Evolutionary conservation across 2,888 invertebrate species (phyloP), one percentile per base, ranked within the genome.

Genomic region (Athalia rosae): DNA sequence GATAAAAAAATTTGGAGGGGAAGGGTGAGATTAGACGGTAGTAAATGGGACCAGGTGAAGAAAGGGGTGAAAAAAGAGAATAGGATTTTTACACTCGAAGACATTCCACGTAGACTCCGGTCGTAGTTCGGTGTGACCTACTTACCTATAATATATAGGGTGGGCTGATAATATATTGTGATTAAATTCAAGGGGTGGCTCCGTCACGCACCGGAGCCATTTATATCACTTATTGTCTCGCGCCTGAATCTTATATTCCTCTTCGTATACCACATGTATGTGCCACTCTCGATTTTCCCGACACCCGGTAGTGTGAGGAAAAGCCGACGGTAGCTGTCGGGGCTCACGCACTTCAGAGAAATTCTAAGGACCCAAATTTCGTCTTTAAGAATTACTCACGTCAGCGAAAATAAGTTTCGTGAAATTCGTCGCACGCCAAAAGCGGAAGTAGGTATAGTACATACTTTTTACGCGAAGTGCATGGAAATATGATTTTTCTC

Each of bases 391-490:
- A 28, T 28, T 28, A 28, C 28, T 47, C 47, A 43, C 6, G 7
- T 64, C 15, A 43, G 62, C n/a, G n/a, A 41, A 28, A 9, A 61
- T 61, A 61, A 61, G 28, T 28, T 28, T 28, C 28, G 28, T 28
- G 78, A 81, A 83, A 82, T 81, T 85, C 85, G 86, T 81, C 58
- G 11, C 0, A 11, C 0, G 81, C 85, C 85, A 85, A 80, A 79
- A 81, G 67, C 64, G 77, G 74, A 76, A 81, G 84, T 82, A 83
- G 78, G 79, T 79, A 28, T 64, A 63, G 28, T 28, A 28, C 2
- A 28, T 28, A 28, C 28, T 28, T 28, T 28, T 28, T 28, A 28
- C 28, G 28, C 28, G 28, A 1, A 28, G 28, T 28, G 28, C 28
- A 28, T 28, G 28, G 28, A 28, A 28, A 28, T 28, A 28, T 28